Evolutionary conservation across 1,140 invertebrate species (phyloP), one percentile per base, ranked within the genome.

Genomic region (Pogonognathellus flavescens): DNA sequence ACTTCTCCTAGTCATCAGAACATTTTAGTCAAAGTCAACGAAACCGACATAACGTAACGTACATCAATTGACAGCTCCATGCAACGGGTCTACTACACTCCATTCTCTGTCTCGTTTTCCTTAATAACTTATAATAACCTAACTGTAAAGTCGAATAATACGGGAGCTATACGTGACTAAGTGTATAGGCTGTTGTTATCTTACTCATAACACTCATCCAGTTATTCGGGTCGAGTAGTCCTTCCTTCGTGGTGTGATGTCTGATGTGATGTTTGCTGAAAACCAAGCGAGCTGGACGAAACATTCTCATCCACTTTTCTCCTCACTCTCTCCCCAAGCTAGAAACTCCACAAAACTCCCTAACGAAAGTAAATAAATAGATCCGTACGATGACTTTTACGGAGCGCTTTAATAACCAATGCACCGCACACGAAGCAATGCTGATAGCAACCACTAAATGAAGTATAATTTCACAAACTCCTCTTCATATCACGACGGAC

Each of bases 331-430:
- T 41, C 31, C 31, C 31, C 20, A 1, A n/a, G 1, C 20, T 9
- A n/a, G 1, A 8, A 18, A 31, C 22, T 66, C 22, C 5, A 60
- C 59, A 60, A 22, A 66, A 66, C 62, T 20, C 6, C 20, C 22
- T 0, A 10, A 11, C 62, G 1, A 5, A 14, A 66, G 22, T 14
- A 66, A 25, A 22, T 14, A 66, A 22, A 66, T 25, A 31, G 10
- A 9, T 66, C 22, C 70, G 25, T n/a, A 41, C 41, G n/a, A 50
- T 49, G 31, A 76, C 70, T 76, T 76, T 49, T 76, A 50, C 70
- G 41, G 16, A 16, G 1, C 66, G 14, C 16, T 76, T 14, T 49
- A 76, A 49, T 9, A 76, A 14, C 31, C 49, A 76, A 76, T 76
- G 70, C 49, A 50, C 70, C 70, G 16, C 70, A 76, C 25, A 49